Conservation (phyloP, 2,888 invertebrate genomes). For the Gymnosoma rotundatum region DNA sequence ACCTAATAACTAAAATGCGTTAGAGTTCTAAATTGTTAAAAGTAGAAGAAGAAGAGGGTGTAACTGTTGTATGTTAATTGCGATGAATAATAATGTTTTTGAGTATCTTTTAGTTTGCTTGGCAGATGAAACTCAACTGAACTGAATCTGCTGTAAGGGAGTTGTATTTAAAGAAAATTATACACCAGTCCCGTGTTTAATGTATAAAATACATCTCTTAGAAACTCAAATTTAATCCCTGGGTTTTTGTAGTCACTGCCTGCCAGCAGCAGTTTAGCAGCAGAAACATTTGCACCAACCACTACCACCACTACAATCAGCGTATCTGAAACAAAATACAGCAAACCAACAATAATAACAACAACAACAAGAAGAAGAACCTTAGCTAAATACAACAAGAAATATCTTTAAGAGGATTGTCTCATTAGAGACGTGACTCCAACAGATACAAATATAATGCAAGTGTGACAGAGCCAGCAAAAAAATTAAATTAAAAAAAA, state of each 20-base stretch:
- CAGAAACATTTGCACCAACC: conserved; percentile 27
- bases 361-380: neutral
- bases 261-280: conserved; percentile 24
- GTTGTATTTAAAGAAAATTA: conserved; percentile 80
- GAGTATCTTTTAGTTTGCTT: conserved; percentile 73
- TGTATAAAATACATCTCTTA: conserved; percentile 52
- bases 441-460: conserved; percentile 31
- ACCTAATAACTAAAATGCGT: conserved; percentile 52
- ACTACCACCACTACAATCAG: conserved; percentile 17
- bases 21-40: conserved; percentile 40
- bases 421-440: conserved; percentile 59
- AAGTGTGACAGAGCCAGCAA: conserved; percentile 63
- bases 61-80: conserved; percentile 18
- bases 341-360: conserved; percentile 37
- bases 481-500: conserved; percentile 11
- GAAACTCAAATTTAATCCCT: conserved; percentile 66
- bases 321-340: conserved; percentile 50
- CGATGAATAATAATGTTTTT: conserved; percentile 9
- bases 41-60: neutral
- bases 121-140: conserved; percentile 79
- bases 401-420: conserved; percentile 67
- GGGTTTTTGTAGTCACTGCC: conserved; percentile 19
- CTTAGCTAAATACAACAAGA: conserved; percentile 11
- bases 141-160: conserved; percentile 78
- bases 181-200: conserved; percentile 18